Evolutionary conservation across 2,797 vertebrate species (phyloP), one percentile per base, ranked within the genome.

Genomic region (Dendrocincla fuliginosa): DNA sequence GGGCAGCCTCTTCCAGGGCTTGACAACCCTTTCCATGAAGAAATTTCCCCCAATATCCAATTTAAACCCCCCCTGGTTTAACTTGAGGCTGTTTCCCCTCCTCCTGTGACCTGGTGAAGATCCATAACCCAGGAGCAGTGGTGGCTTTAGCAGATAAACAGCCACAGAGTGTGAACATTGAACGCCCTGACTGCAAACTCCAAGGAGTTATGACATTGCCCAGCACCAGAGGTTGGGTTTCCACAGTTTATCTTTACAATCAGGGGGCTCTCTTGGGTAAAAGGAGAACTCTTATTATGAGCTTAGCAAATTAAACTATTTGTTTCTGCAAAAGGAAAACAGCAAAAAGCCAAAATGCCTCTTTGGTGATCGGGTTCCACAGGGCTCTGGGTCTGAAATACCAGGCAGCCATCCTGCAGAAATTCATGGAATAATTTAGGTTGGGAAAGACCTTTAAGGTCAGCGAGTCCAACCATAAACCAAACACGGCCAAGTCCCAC

Each of bases 161-260:
- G 8, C 46, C 42, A 4, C 17, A 15, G 15, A 7, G 5, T 23
- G 10, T 20, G 44, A 39, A 22, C 13, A 1, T 16, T 27, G 16
- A 7, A 27, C n/a, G 65, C 53, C 76, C 76, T 20, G 41, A 2
- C 5, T 70, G 65, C 46, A 61, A 68, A 33, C 30, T 20, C 59
- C 11, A 3, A 16, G 71, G 33, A 64, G 53, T 9, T 46, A 17
- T 15, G 76, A 61, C 71, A 70, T 10, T 8, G 5, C 49, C 42
- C 61, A 80, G 47, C 27, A 2, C 1, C 3, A 22, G 33, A 46
- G 22, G 11, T n/a, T 52, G 77, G 13, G 4, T 49, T 84, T 57
- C 53, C 50, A 42, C 61, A 35, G 70, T 57, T 91, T 44, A n/a
- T 28, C 76, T 90, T 84, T 23, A 65, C 75, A 89, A 81, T 78